Base-by-base conservation (phyloP, 2,888 invertebrate species). In the Parelbella ahira region DNA sequence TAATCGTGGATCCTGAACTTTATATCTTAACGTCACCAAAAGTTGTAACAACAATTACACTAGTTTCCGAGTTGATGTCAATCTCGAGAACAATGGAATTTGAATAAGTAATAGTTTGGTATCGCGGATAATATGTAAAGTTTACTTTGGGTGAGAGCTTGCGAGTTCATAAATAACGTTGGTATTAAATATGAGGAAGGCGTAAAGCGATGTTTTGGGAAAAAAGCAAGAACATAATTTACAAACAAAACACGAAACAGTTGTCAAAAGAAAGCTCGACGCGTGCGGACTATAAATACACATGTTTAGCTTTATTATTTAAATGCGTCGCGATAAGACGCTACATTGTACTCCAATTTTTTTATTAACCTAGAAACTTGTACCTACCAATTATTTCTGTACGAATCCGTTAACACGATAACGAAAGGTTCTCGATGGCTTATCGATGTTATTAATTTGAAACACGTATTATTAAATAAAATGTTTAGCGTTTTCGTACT, bases 1-100 rank as follows among this genome's bases (percentile, higher is more conserved):
- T 71, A 69, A 76, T 69, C 72, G 68, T 65, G 67, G 65, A 60
- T 49, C 53, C 54, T 50, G 48, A 75, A 80, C 66, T 74, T 72
- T 66, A 68, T 68, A 72, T 72, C 69, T 68, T 59, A 58, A 57
- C 63, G 73, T 70, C 67, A 60, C 60, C 56, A 49, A 59, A 60
- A 70, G 64, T 73, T 75, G 53, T 53, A 53, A 56, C 56, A 60
- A 62, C 65, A 68, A 60, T 74, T 71, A 61, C 66, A 72, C 62
- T 63, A 62, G 65, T 63, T 68, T 56, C 55, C 51, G 51, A 46
- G 56, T 56, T 56, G 52, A 51, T 50, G 56, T 54, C 54, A 54
- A 58, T 50, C 51, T 53, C 44, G 42, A 7, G 21, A 23, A 36
- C 23, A 42, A 36, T 36, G 33, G 18, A 42, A 28, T 23, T 42